phyloP scores from a whole-genome alignment of 1,140 invertebrate genomes.

The Panagrolaimus sp. region DNA sequence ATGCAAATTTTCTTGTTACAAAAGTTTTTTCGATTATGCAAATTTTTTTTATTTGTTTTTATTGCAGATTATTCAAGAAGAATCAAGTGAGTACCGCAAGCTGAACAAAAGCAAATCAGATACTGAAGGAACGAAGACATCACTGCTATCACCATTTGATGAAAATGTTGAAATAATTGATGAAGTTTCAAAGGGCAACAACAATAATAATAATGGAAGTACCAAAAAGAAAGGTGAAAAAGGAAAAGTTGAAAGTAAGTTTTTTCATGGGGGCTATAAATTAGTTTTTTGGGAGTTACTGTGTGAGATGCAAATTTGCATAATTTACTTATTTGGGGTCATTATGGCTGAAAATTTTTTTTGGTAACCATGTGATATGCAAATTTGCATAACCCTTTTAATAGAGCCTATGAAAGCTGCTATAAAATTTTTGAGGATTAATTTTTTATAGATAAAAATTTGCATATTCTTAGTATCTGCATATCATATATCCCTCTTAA shows the following conservation, averaged over 20 bases:
- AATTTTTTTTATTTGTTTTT: no score
- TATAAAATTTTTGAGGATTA: no score
- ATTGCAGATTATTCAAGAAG: constrained; percentile 30
- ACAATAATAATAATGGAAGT: neutral
- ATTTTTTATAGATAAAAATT: no score
- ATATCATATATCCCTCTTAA: no score
- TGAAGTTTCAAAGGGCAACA: neutral
- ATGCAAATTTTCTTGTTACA: neutral
- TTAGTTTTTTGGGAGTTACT: no score
- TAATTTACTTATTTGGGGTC: neutral
- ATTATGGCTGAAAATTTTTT: no score
- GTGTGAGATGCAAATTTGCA: neutral
- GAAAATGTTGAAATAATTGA: constrained; percentile 8
- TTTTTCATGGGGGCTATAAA: no score
- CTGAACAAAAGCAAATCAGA: constrained; percentile 18
- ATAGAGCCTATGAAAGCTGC: no score
- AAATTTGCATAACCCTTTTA: no score
- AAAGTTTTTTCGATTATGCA: neutral
- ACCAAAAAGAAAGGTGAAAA: constrained; percentile 8
- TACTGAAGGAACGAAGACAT: constrained; percentile 20
- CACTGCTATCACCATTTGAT: constrained; percentile 15
- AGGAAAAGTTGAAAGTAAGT: neutral
- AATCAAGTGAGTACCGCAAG: constrained; percentile 16
- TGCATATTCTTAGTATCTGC: no score
- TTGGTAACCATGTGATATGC: no score